A percentile compares a stretch with the other conserved stretches of the same genome.
These are phyloP conservation scores for Mustela lutreola DNA, from an alignment of 2,113 vertebrate species.

Conservation along the genomic window DNA sequence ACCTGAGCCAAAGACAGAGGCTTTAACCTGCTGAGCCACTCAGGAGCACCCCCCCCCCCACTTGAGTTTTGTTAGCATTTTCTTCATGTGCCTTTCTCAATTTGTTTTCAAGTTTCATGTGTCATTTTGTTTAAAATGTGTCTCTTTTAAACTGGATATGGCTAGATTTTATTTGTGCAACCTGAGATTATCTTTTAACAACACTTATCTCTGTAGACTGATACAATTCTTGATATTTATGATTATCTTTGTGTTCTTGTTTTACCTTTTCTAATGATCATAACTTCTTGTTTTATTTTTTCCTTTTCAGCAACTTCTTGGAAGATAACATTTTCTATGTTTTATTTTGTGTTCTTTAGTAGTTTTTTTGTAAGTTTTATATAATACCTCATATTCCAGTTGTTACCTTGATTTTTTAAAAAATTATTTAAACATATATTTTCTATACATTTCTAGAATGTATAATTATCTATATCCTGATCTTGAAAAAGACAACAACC, in stretches of 20 bases:
- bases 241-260: background rate
- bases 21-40: too few species aligned
- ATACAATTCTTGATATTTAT: background rate
- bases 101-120: slow-evolving; percentile 44
- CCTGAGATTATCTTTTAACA: slow-evolving; percentile 10
- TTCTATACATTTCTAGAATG: slow-evolving; percentile 29
- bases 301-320: background rate
- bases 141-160: slow-evolving; percentile 12
- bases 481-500: background rate
- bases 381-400: background rate
- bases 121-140: background rate
- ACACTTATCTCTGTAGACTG: background rate
- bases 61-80: slow-evolving; percentile 39
- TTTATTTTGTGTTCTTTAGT: slow-evolving; percentile 33
- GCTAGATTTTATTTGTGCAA: slow-evolving; percentile 10
- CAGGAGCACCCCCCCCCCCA: background rate
- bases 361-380: background rate
- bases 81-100: slow-evolving; percentile 10
- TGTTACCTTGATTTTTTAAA: slow-evolving; percentile 19
- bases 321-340: background rate
- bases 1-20: too few species aligned
- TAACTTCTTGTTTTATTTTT: background rate
- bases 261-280: background rate
- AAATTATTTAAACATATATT: slow-evolving; percentile 9
- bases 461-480: slow-evolving; percentile 1